Evolutionary conservation across 2,113 vertebrate genomes (phyloP), one percentile per base, ranked within the genome.

Genomic region (Sisor rabdophorus): DNA sequence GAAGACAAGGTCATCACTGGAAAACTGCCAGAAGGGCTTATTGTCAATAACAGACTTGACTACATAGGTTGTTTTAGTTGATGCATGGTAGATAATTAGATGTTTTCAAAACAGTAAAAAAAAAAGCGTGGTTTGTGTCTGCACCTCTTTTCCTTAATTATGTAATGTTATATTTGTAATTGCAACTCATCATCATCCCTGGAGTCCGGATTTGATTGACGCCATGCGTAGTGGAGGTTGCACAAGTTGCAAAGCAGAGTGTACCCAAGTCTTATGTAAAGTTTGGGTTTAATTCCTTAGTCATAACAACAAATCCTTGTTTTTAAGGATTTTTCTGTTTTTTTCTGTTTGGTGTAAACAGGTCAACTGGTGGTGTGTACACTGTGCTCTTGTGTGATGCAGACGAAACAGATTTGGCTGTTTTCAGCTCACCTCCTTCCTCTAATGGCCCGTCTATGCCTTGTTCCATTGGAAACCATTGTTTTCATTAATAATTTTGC

Each of bases 371-470:
- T 99, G 89, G 96, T 99, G 15, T 99, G 96, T 75, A 98, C 96
- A 0, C 90, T 99, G 26, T 99, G 97, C 88, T 98, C 96, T 79
- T 97, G 96, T 78, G 96, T 98, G 84, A 99, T 99, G 97, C 96
- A 97, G 87, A 99, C 97, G 24, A 99, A 98, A 82, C 94, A 96
- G 91, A 98, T 98, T 79, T 99, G 97, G 97, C 93, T 99, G 1
- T 99, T 99, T 81, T 98, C 97, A 0, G 97, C 96, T 81, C 97
- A 98, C 82, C 93, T 99, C 87, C 94, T 99, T 86, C 97, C 97
- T 85, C 92, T 99, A 75, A 92, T 97, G 90, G 96, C 96, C 40
- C 91, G 96, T 0, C 94, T 98, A 76, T 99, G 97, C 87, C 92
- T 98, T 16, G 95, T 99, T 64, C 97, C 96, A 11, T 83, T 98